phyloP scores from a whole-genome alignment of 2,888 invertebrate genomes.

The Seira musarum region DNA sequence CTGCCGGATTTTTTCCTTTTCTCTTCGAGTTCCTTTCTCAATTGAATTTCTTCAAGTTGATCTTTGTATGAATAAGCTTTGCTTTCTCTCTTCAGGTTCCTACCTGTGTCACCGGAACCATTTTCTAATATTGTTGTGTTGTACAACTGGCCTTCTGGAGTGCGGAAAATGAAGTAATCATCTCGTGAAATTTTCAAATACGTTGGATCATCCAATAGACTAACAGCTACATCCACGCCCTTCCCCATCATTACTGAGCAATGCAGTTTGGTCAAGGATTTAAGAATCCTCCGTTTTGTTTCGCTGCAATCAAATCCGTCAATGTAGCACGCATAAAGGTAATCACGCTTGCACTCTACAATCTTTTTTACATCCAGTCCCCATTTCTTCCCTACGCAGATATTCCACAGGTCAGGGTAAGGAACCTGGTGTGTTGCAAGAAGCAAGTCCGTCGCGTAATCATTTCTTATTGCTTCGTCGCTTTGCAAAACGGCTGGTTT shows the following conservation, averaged over 20 bases:
- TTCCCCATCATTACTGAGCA: conserved; percentile 39
- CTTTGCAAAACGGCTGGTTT: neutral
- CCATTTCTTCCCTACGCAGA: conserved; percentile 76
- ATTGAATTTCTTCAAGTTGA: conserved; percentile 93
- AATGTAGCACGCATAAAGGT: conserved; percentile 75
- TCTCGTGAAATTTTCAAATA: conserved; percentile 83
- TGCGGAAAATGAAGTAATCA: conserved; percentile 86
- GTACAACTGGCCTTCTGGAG: conserved; percentile 91
- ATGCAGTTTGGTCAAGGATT: conserved; percentile 48
- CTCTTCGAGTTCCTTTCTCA: conserved; percentile 93
- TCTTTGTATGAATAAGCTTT: conserved; percentile 98
- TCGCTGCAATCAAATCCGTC: conserved; percentile 73
- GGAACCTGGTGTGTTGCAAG: conserved; percentile 72
- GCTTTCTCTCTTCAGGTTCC: conserved; percentile 93
- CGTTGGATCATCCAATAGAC: conserved; percentile 76
- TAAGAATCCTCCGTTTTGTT: conserved; percentile 39
- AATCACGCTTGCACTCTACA: conserved; percentile 72
- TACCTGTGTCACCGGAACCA: conserved; percentile 66
- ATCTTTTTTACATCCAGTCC: conserved; percentile 77
- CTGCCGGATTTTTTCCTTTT: conserved; percentile 84
- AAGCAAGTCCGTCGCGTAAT: conserved; percentile 49
- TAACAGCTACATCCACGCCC: conserved; percentile 38
- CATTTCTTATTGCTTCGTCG: neutral
- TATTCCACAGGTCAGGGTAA: conserved; percentile 80
- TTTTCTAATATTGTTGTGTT: conserved; percentile 82